phyloP scores from a whole-genome alignment of 2,797 vertebrate species.

The Babyrousa celebensis region DNA sequence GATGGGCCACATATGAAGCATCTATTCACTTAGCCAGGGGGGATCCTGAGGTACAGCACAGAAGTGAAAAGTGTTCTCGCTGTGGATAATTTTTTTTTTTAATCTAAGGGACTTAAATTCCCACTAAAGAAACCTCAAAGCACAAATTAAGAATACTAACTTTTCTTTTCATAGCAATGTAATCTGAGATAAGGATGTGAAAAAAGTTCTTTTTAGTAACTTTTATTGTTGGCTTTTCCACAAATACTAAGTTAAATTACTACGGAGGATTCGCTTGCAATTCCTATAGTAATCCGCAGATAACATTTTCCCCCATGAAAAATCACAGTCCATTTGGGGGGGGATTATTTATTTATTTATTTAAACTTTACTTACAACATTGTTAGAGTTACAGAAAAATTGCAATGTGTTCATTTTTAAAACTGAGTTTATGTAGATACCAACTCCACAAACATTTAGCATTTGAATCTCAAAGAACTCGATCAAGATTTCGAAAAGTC shows the following conservation, averaged over 20 bases:
- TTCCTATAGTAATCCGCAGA: conserved; percentile 23
- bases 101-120: neutral
- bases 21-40: neutral
- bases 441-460: conserved; percentile 64
- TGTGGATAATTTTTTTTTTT: conserved; percentile 46
- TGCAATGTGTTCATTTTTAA: conserved; percentile 59
- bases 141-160: neutral
- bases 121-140: conserved; percentile 33
- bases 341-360: conserved; percentile 15
- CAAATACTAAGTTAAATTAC: conserved; percentile 65
- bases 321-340: conserved; percentile 34
- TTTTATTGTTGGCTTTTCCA: conserved; percentile 62
- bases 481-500: conserved; percentile 53
- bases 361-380: neutral
- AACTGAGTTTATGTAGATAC: conserved; percentile 47
- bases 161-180: conserved; percentile 23
- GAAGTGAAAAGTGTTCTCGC: neutral
- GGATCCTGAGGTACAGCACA: neutral
- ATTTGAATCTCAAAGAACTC: conserved; percentile 44
- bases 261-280: conserved; percentile 59
- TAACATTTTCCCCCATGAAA: conserved; percentile 42
- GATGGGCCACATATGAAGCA: neutral
- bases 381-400: conserved; percentile 61
- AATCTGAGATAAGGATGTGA: conserved; percentile 54
- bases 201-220: conserved; percentile 36